Evolutionary conservation across 1,140 invertebrate genomes (phyloP), one percentile per base, ranked within the genome.

Genomic region (Drosophila lini): DNA sequence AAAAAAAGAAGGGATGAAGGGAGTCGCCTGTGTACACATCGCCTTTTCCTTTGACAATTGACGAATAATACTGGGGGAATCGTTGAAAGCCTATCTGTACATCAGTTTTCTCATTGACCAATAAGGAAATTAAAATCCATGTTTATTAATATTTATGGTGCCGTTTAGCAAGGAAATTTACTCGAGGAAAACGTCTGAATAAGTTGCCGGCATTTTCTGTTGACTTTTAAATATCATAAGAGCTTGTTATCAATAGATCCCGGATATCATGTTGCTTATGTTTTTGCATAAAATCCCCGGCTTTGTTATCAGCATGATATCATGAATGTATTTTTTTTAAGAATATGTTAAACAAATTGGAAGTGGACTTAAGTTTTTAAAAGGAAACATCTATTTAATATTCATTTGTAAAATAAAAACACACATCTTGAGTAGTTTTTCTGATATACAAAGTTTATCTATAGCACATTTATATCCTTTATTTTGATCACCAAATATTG

Each of bases 131-230:
- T 71, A 62, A 63, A 69, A 81, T 75, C 13, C 69, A 82, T 88
- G 60, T 44, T 88, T 42, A 82, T 85, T 73, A 50, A 69, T 68
- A 85, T 85, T 82, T 65, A 85, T 82, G 38, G 7, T 5, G 4
- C 0, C 10, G 44, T 11, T 28, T 28, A 47, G 2, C 9, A 36
- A 11, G 11, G 2, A 28, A 32, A 22, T 9, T 32, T 67, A 22
- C 36, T 9, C 11, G n/a, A 9, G 0, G 1, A 16, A 47, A 62
- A 38, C 13, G 1, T 0, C 3, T 1, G 16, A 8, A n/a, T 0
- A 42, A 34, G 3, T 48, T 6, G 0, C 25, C 13, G 19, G 3
- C 5, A 6, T 19, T 15, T 38, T 31, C 8, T 11, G n/a, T 32
- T n/a, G 15, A 25, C 25, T 28, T 38, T 22, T 31, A 16, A 10